A percentile compares a stretch with the other conserved stretches of the same genome.
These are phyloP conservation scores for Priocnemis perturbator DNA, from an alignment of 2,888 invertebrate species.

Conservation along the genomic window DNA sequence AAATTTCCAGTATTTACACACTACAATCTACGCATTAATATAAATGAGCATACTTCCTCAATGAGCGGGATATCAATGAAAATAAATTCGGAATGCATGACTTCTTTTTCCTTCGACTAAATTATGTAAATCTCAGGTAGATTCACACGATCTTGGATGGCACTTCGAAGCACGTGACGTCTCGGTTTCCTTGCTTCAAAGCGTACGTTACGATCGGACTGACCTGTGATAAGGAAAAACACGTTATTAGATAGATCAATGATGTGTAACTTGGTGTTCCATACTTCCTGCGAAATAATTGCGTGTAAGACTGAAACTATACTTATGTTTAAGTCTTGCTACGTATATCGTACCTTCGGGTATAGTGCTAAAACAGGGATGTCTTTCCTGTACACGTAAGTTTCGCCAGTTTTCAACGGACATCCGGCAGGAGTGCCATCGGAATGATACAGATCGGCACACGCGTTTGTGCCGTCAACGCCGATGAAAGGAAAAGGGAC, in stretches of 20 bases:
- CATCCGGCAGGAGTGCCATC: constrained; percentile 81
- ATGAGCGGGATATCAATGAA: too few species aligned
- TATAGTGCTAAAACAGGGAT: constrained; percentile 78
- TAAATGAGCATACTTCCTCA: too few species aligned
- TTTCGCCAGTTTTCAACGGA: constrained; percentile 81
- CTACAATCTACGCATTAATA: too few species aligned
- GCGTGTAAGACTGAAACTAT: too few species aligned
- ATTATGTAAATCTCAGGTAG: constrained; percentile 9
- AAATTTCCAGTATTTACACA: too few species aligned
- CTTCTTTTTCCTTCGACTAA: too few species aligned
- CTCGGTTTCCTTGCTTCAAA: constrained; percentile 74
- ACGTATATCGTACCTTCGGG: constrained; percentile 75
- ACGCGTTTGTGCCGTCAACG: constrained; percentile 83
- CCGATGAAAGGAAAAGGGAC: constrained; percentile 85
- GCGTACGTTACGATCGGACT: constrained; percentile 73
- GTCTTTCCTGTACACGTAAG: constrained; percentile 83
- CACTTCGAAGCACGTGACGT: constrained; percentile 82
- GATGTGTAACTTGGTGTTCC: too few species aligned
- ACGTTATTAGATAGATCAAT: too few species aligned
- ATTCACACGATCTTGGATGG: constrained; percentile 78
- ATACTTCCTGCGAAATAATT: too few species aligned
- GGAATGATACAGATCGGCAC: constrained; percentile 79
- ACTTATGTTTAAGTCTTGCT: too few species aligned
- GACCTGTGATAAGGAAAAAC: too few species aligned
- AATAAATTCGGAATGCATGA: too few species aligned